Conservation (phyloP, 2,888 invertebrate genomes). For the Scaeva pyrastri region DNA sequence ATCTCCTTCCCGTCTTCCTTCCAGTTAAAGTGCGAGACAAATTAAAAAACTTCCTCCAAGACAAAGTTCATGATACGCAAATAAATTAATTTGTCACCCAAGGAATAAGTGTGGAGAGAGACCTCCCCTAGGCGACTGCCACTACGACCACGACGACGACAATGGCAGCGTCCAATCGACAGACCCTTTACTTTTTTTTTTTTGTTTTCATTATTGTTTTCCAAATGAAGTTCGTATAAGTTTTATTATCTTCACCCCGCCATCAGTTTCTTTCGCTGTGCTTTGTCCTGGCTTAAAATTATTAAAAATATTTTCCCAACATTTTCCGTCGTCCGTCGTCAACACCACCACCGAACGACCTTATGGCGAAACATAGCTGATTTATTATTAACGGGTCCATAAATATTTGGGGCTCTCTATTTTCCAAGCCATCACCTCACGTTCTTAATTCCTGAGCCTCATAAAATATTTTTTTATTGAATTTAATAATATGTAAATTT, state of each 20-base stretch:
- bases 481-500: constrained; percentile 74
- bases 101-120: neutral
- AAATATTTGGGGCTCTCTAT: constrained; percentile 34
- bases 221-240: constrained; percentile 39
- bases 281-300: constrained; percentile 16
- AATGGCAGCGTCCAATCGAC: neutral
- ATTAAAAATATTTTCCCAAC: constrained; percentile 3
- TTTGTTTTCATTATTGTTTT: neutral
- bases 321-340: neutral
- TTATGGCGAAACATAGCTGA: neutral
- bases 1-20: neutral
- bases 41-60: constrained; percentile 7
- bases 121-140: neutral
- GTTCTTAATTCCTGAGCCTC: neutral
- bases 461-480: constrained; percentile 59
- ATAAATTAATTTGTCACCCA: constrained; percentile 36
- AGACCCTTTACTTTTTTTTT: neutral
- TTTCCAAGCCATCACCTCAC: neutral
- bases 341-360: neutral
- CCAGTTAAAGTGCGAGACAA: neutral
- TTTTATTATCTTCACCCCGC: constrained; percentile 20
- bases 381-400: constrained; percentile 52
- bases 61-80: neutral
- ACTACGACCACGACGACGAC: no score
- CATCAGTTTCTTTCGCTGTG: neutral